A percentile compares a stretch with the other conserved stretches of the same genome.
These are phyloP conservation scores for Sebastes iracundus DNA, from an alignment of 2,797 vertebrate genomes.

Conservation along the genomic window DNA sequence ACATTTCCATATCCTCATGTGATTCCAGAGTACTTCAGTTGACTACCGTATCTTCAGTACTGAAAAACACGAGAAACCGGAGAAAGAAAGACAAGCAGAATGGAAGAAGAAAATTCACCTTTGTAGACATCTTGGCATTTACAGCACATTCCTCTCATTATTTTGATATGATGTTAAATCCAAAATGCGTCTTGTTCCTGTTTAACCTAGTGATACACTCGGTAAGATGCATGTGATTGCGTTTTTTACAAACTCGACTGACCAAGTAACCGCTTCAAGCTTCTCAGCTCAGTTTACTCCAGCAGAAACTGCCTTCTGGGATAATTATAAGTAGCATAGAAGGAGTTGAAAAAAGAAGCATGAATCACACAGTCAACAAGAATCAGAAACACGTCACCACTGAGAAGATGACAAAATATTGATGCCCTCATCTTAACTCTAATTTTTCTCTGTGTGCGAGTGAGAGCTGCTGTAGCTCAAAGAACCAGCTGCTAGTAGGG, in stretches of 20 bases:
- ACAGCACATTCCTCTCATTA: slow-evolving; percentile 15
- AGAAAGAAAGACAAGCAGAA: not conserved
- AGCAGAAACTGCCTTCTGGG: not conserved
- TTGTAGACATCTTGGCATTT: slow-evolving; percentile 3
- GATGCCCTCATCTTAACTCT: not conserved
- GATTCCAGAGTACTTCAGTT: not conserved
- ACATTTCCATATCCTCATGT: not conserved
- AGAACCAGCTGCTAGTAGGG: not conserved
- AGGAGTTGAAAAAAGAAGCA: not conserved
- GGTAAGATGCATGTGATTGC: not conserved
- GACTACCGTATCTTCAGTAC: not conserved
- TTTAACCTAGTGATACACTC: slow-evolving; percentile 10
- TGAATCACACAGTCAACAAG: not conserved
- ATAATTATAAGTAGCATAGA: not conserved
- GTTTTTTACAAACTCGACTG: not conserved
- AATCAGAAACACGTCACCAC: not conserved
- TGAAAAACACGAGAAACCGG: not conserved
- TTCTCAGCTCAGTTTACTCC: not conserved
- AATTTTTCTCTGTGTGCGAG: not conserved
- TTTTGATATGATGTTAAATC: slow-evolving; percentile 19
- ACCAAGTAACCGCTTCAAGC: not conserved
- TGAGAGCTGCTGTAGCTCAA: not conserved
- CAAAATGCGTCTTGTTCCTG: not conserved
- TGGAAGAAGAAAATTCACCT: not conserved
- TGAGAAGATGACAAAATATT: not conserved